Evolutionary conservation across 2,797 vertebrate genomes (phyloP), one percentile per base, ranked within the genome.

Genomic region (Rhodeus uyekii): DNA sequence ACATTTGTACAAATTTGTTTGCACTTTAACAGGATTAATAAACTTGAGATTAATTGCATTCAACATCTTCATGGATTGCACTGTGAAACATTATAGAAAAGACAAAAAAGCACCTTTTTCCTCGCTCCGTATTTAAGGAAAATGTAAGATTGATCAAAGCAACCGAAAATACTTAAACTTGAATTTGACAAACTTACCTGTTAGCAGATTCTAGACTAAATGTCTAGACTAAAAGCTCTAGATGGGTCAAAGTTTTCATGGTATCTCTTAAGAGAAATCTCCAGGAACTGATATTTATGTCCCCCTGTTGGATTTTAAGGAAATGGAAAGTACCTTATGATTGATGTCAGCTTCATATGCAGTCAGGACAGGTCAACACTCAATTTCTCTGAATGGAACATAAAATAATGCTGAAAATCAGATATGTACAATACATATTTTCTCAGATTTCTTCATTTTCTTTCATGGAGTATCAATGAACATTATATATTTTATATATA

Each of bases 241-340:
- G 81, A 83, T 85, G 80, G 83, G 84, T 87, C 82, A 86, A 29
- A 38, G 46, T 85, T 84, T 72, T 64, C 61, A 60, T 83, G 65
- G 87, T 87, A 75, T 84, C 78, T 83, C 82, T 38, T 87, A 53
- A 84, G 77, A 82, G 65, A 19, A 86, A 88, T 88, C 87, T 87
- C 86, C 71, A 88, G 55, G 16, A 87, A 55, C 39, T 78, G 55
- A 38, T 67, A 74, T 78, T 83, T 71, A 83, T 72, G 83, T 39
- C 71, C 63, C 82, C 80, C 87, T 86, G 78, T 84, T 81, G 85
- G 73, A 76, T 77, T 79, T 39, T 63, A 27, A 67, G 75, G 80
- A 83, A 75, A 87, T 68, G 63, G 77, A 83, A 85, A 78, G 61
- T 69, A 63, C 29, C 46, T 75, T 72, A 74, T 83, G 46, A 76